A percentile compares a stretch with the other conserved stretches of the same genome.
These are phyloP conservation scores for Acrobasis consociella DNA, from an alignment of 2,888 invertebrate species.

Conservation along the genomic window DNA sequence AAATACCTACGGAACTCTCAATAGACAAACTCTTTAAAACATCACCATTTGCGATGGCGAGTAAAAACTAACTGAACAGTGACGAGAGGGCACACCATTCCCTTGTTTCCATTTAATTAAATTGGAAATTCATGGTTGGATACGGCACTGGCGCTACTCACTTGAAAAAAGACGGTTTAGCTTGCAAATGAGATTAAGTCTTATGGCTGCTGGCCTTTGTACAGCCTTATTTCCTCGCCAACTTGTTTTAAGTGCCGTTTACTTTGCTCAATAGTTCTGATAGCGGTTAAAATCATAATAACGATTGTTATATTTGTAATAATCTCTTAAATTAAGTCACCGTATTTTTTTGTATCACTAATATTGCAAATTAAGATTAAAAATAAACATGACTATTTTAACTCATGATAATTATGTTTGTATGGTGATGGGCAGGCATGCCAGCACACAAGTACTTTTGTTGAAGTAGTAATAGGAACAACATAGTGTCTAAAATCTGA, in stretches of 20 bases:
- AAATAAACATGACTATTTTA: too few relatives aligned
- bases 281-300: constrained; percentile 19
- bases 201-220: constrained; percentile 49
- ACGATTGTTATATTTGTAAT: too few relatives aligned
- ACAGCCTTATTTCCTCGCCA: constrained; percentile 40
- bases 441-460: too few relatives aligned
- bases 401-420: too few relatives aligned
- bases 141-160: constrained; percentile 29
- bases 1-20: constrained; percentile 5
- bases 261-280: constrained; percentile 28
- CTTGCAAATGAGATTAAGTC: constrained; percentile 67
- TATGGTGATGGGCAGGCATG: too few relatives aligned
- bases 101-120: constrained; percentile 79
- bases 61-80: constrained; percentile 64
- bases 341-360: too few relatives aligned
- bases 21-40: constrained; percentile 33
- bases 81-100: constrained; percentile 65
- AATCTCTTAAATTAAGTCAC: too few relatives aligned
- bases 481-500: constrained; percentile 55
- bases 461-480: not conserved
- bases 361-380: too few relatives aligned
- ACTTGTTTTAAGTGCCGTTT: constrained; percentile 29
- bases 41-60: constrained; percentile 43
- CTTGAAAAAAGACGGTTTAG: constrained; percentile 60
- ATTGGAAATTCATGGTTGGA: constrained; percentile 64